A percentile compares a stretch with the other conserved stretches of the same genome.
phyloP scores from a whole-genome alignment of 1,140 invertebrate genomes.

The Maniola jurtina region DNA sequence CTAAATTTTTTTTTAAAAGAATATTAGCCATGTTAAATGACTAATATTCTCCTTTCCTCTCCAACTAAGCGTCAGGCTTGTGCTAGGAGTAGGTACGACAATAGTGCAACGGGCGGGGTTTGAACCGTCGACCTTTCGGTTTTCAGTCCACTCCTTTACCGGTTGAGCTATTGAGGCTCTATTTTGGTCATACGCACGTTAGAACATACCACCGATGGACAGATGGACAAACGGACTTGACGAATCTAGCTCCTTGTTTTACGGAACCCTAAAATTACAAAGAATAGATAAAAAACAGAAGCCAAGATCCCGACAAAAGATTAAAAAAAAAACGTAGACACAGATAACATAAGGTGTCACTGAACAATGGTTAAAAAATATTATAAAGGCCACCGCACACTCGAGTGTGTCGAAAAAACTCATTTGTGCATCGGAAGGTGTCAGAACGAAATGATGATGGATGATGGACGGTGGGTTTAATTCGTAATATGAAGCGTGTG shows the following conservation, averaged over 20 bases:
- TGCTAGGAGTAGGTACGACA: too few species aligned
- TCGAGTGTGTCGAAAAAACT: conserved; percentile 42
- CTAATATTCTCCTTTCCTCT: too few species aligned
- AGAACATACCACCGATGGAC: too few species aligned
- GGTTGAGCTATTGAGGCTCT: too few species aligned
- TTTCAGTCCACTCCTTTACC: too few species aligned
- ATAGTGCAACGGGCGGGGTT: too few species aligned
- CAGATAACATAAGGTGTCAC: conserved; percentile 36
- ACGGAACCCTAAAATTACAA: not conserved
- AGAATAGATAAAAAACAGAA: conserved; percentile 1
- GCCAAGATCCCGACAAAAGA: conserved; percentile 12
- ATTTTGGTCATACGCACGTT: too few species aligned
- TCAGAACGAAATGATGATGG: conserved; percentile 52
- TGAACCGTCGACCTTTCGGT: too few species aligned
- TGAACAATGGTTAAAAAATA: conserved; percentile 36
- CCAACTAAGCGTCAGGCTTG: too few species aligned
- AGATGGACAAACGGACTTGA: not conserved
- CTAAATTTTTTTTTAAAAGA: too few species aligned
- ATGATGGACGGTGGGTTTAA: conserved; percentile 46
- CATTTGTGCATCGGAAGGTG: conserved; percentile 42
- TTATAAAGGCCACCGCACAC: conserved; percentile 39
- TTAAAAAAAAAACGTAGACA: conserved; percentile 23
- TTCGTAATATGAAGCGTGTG: conserved; percentile 40
- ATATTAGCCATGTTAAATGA: too few species aligned
- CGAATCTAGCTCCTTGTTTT: not conserved